Conservation (phyloP, 2,888 invertebrate species). For the Eristalis intricaria region DNA sequence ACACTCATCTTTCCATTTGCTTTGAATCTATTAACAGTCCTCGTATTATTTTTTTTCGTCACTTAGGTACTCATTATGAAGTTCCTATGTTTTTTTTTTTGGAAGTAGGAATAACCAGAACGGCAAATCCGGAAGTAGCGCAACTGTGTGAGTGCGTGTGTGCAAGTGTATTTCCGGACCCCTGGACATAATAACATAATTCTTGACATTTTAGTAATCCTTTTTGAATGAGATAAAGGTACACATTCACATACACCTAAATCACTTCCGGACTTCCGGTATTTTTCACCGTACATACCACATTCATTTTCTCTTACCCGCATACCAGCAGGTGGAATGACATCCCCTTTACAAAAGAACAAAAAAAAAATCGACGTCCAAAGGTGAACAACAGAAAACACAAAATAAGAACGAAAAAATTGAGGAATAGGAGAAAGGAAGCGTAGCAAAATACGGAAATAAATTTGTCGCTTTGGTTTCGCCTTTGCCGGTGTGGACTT, state of each 20-base stretch:
- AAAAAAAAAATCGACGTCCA: not conserved
- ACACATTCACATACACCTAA: conserved; percentile 74
- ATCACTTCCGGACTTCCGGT: conserved; percentile 80
- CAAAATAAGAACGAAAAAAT: conserved; percentile 35
- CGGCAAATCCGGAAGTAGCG: conserved; percentile 69
- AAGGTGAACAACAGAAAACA: conserved; percentile 21
- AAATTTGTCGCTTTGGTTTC: not conserved
- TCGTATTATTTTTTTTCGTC: conserved; percentile 31
- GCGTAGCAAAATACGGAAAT: not conserved
- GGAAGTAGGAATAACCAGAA: not conserved
- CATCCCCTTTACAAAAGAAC: conserved; percentile 31
- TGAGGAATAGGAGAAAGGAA: conserved; percentile 4
- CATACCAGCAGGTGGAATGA: conserved; percentile 62
- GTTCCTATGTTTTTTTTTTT: conserved; percentile 28
- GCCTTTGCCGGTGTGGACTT: not conserved
- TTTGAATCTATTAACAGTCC: conserved; percentile 56
- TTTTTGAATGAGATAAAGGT: conserved; percentile 71
- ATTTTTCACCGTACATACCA: conserved; percentile 51
- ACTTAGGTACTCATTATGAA: conserved; percentile 12
- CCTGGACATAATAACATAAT: conserved; percentile 38
- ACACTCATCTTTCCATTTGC: not conserved
- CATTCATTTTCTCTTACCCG: not conserved
- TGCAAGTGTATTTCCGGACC: conserved; percentile 65
- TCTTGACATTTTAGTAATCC: conserved; percentile 74
- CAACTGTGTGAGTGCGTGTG: conserved; percentile 8